Conservation (phyloP, 2,888 invertebrate species). For the Ischnura elegans region DNA sequence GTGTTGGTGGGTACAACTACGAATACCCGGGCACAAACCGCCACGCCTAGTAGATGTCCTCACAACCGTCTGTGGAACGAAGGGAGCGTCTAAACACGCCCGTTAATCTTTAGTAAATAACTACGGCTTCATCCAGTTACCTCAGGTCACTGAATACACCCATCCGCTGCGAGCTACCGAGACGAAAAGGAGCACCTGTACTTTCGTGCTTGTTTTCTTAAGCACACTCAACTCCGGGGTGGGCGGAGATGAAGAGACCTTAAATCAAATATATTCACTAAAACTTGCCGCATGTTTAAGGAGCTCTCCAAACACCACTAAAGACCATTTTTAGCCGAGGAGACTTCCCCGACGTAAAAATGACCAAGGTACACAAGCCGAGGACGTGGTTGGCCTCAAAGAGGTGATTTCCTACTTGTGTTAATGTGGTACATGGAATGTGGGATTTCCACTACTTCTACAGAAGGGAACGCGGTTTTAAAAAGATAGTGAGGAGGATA, state of each 20-base stretch:
- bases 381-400: neutral
- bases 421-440: neutral
- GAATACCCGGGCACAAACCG: neutral
- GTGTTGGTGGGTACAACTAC: neutral
- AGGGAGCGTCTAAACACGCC: neutral
- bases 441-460: neutral
- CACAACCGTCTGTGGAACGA: neutral
- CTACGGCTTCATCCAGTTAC: neutral
- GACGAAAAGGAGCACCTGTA: neutral
- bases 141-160: constrained; percentile 21
- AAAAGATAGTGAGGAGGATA: too few relatives aligned
- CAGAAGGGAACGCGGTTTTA: too few relatives aligned
- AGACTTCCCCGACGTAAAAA: neutral
- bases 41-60: neutral
- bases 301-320: neutral
- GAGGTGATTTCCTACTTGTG: neutral
- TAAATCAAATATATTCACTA: neutral
- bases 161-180: neutral
- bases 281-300: constrained; percentile 10
- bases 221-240: neutral
- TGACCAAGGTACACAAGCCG: neutral
- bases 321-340: neutral
- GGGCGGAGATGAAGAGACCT: neutral
- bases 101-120: constrained; percentile 6
- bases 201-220: neutral